Evolutionary conservation across 35 echinoderm and acorn worm genomes (phyloP).

Genomic region (Ophioderma brevispina): DNA sequence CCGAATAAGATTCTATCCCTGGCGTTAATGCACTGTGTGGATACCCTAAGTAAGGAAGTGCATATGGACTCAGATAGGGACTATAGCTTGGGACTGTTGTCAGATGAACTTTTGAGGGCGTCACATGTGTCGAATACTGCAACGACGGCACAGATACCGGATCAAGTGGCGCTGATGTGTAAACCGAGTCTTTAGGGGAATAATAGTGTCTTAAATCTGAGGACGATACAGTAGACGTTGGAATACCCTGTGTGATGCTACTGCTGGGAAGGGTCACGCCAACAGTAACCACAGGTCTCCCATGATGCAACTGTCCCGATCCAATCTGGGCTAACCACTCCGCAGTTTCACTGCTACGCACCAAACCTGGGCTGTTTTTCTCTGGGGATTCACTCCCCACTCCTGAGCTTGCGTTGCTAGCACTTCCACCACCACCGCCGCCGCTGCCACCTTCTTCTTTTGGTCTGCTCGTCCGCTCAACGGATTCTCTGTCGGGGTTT

Average conservation of each 20-base stretch:
- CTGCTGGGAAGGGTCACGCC: neutral
- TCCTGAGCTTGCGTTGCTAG: neutral
- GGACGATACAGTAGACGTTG: neutral
- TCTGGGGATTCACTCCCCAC: neutral
- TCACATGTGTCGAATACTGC: slow-evolving; percentile 5
- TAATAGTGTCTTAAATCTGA: neutral
- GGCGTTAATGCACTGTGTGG: slow-evolving; percentile 18
- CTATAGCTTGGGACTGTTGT: slow-evolving; percentile 12
- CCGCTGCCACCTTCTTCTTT: neutral
- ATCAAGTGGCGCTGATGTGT: neutral
- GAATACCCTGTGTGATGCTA: neutral
- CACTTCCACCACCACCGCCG: neutral
- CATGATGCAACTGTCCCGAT: neutral
- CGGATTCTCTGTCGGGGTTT: neutral
- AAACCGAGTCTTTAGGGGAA: neutral
- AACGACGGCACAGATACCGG: neutral
- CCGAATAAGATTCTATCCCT: slow-evolving; percentile 80
- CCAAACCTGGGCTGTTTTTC: neutral
- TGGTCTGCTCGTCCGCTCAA: neutral
- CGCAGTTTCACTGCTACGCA: neutral
- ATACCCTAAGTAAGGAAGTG: neutral
- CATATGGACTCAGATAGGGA: slow-evolving; percentile 24
- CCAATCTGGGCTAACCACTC: neutral
- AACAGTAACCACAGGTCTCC: neutral
- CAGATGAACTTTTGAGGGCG: slow-evolving; percentile 17